phyloP scores from a whole-genome alignment of 2,888 invertebrate species.

The Malacosoma neustria region DNA sequence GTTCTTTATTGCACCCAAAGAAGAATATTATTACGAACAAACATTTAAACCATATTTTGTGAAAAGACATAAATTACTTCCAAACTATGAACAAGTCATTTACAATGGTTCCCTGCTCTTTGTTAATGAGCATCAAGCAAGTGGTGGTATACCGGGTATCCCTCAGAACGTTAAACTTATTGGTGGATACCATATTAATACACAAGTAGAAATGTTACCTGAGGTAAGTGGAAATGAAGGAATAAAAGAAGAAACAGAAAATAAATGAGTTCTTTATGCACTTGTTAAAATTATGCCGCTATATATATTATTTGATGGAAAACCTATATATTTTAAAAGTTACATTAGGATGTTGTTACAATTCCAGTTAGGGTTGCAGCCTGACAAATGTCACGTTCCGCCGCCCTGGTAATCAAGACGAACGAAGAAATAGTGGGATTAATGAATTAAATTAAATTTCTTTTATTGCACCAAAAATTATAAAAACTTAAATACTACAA shows the following conservation, averaged over 20 bases:
- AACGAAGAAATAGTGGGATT: too few relatives aligned
- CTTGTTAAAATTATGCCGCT: too few relatives aligned
- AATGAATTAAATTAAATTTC: too few relatives aligned
- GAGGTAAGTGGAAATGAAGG: slow-evolving; percentile 25
- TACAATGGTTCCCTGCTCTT: slow-evolving; percentile 35
- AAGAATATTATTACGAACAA: slow-evolving; percentile 26
- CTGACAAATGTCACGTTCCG: too few relatives aligned
- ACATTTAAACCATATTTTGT: slow-evolving; percentile 27
- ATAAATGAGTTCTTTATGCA: slow-evolving; percentile 7
- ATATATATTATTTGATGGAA: too few relatives aligned
- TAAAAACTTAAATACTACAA: too few relatives aligned
- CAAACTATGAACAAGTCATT: slow-evolving; percentile 32
- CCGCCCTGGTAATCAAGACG: too few relatives aligned
- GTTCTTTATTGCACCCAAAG: slow-evolving; percentile 7
- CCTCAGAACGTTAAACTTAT: slow-evolving; percentile 42
- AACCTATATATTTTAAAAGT: too few relatives aligned
- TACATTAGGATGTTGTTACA: too few relatives aligned
- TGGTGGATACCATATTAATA: slow-evolving; percentile 46
- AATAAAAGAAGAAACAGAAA: slow-evolving; percentile 3
- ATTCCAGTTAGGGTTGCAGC: too few relatives aligned
- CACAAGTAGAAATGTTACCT: slow-evolving; percentile 33
- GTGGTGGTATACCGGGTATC: slow-evolving; percentile 28
- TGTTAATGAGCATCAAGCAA: slow-evolving; percentile 36
- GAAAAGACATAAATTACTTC: slow-evolving; percentile 29
- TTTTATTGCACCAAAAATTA: too few relatives aligned